These are phyloP conservation scores for Cairina moschata DNA, from an alignment of 2,113 vertebrate genomes.

Conservation along the genomic window DNA sequence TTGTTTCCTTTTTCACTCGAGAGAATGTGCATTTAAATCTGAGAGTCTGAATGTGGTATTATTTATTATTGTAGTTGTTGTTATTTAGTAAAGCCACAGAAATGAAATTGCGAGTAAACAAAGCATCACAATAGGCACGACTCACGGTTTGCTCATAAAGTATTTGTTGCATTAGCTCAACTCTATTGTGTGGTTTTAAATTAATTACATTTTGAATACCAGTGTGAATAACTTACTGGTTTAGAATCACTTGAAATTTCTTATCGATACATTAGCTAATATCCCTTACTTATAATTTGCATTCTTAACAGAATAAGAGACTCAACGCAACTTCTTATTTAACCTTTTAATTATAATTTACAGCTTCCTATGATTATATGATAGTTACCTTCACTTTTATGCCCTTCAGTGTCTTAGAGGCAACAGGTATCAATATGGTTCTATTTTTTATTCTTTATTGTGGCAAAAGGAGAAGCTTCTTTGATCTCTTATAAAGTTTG, in stretches of 20 bases:
- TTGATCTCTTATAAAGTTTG: not conserved
- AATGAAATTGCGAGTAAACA: constrained; percentile 6
- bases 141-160: constrained; percentile 6
- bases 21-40: not conserved
- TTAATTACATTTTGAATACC: constrained; percentile 33
- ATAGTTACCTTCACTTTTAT: not conserved
- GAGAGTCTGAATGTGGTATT: not conserved
- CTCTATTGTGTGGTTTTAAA: not conserved
- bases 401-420: not conserved
- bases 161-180: constrained; percentile 21
- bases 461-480: not conserved
- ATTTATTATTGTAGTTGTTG: not conserved
- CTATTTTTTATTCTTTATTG: not conserved
- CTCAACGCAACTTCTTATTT: constrained; percentile 9
- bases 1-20: not conserved
- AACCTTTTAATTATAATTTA: not conserved
- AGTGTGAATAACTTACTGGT: constrained; percentile 17
- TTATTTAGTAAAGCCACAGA: constrained; percentile 24
- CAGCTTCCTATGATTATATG: not conserved
- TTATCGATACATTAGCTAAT: constrained; percentile 17
- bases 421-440: not conserved
- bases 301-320: not conserved
- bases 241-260: constrained; percentile 37
- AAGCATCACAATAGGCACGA: not conserved
- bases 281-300: not conserved